These are phyloP conservation scores for Pectinophora gossypiella DNA, from an alignment of 1,140 invertebrate genomes.

Conservation along the genomic window DNA sequence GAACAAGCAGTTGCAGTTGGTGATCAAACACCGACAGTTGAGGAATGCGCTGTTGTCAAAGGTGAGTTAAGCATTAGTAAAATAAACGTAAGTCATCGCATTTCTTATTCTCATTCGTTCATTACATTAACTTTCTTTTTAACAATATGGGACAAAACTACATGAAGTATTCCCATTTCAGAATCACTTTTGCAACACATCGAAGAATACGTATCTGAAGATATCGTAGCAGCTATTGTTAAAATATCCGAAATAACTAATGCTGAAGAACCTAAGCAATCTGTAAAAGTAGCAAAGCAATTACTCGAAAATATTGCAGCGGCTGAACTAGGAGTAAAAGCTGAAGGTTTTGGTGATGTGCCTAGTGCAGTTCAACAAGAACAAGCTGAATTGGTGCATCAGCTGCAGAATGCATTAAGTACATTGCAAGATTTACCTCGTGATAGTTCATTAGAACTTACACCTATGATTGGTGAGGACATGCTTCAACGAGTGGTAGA, in stretches of 20 bases:
- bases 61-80: too few species aligned
- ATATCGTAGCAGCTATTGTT: not conserved
- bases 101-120: too few species aligned
- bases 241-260: not conserved
- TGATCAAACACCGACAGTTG: too few species aligned
- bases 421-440: not conserved
- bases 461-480: not conserved
- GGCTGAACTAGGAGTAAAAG: not conserved
- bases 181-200: slow-evolving; percentile 9
- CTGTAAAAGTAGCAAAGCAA: slow-evolving; percentile 2
- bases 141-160: not conserved
- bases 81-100: too few species aligned
- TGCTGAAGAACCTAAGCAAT: not conserved
- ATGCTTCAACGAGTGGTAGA: not conserved
- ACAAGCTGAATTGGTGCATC: not conserved
- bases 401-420: not conserved
- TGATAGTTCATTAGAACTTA: not conserved
- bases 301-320: not conserved
- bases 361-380: not conserved
- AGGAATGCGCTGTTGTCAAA: too few species aligned
- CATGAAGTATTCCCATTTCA: not conserved
- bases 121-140: too few species aligned
- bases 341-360: not conserved
- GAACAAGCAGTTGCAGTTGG: too few species aligned
- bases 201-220: slow-evolving; percentile 4